Evolutionary conservation across 2,888 invertebrate species (phyloP).

Genomic region (Pollenia angustigena): DNA sequence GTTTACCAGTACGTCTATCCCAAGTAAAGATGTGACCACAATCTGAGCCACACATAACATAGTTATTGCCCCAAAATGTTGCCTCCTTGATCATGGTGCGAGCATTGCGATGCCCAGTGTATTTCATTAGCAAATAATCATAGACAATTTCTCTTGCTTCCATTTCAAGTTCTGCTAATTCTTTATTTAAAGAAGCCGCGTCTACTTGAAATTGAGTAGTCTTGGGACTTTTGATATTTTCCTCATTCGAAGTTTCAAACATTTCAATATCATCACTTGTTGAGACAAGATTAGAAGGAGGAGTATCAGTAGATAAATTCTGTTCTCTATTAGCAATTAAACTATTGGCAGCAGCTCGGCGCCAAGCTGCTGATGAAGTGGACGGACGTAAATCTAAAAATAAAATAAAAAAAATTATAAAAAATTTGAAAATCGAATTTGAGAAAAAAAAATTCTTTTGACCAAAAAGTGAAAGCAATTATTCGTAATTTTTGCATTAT

Average conservation of each 20-base stretch:
- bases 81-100: slow-evolving; percentile 93
- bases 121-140: slow-evolving; percentile 87
- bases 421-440: background rate
- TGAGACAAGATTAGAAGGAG: slow-evolving; percentile 5
- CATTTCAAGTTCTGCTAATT: slow-evolving; percentile 78
- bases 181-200: slow-evolving; percentile 76
- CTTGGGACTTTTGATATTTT: slow-evolving; percentile 42
- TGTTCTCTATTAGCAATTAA: slow-evolving; percentile 69
- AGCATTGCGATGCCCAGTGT: slow-evolving; percentile 92
- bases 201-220: slow-evolving; percentile 76
- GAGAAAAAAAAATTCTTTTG: no score
- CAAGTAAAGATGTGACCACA: slow-evolving; percentile 94
- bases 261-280: slow-evolving; percentile 62
- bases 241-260: slow-evolving; percentile 58
- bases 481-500: no score
- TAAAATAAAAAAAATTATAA: background rate
- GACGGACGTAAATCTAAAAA: slow-evolving; percentile 71
- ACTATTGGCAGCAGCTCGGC: slow-evolving; percentile 75
- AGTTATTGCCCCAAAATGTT: slow-evolving; percentile 92
- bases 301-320: slow-evolving; percentile 27
- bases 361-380: slow-evolving; percentile 76
- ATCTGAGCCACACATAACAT: slow-evolving; percentile 94
- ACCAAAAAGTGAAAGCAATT: no score
- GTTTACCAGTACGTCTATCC: slow-evolving; percentile 88
- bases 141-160: slow-evolving; percentile 77